These are phyloP conservation scores for Neodon shergylaensis DNA, from an alignment of 2,113 vertebrate species.

Conservation along the genomic window DNA sequence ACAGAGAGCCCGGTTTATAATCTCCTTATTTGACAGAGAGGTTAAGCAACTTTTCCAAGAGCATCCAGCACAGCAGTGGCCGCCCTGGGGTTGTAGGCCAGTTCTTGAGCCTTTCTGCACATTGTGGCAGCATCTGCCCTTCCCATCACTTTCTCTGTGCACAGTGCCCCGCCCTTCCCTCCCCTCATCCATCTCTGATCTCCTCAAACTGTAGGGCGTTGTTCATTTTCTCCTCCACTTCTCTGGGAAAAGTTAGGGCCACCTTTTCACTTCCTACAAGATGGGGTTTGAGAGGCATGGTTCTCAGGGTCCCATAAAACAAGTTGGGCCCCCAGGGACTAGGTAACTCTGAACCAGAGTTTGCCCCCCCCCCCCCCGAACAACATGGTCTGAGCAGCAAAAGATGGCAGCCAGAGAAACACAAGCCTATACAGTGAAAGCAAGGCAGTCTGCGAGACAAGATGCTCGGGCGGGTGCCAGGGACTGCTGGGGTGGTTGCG, in stretches of 20 bases:
- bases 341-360: background rate
- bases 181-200: no score
- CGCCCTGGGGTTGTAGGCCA: background rate
- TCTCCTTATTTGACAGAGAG: background rate
- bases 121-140: background rate
- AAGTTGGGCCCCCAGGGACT: background rate
- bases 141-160: background rate
- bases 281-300: background rate
- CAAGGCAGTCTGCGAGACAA: background rate
- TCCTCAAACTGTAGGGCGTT: background rate
- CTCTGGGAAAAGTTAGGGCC: no score
- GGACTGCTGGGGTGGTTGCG: background rate
- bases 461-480: background rate
- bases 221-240: background rate
- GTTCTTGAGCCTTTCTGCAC: background rate
- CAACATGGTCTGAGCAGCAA: background rate
- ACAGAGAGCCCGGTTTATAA: background rate
- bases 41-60: slow-evolving; percentile 25
- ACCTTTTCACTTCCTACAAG: background rate
- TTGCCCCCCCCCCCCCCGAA: background rate
- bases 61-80: background rate
- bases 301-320: background rate
- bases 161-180: background rate
- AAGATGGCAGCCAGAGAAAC: background rate
- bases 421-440: background rate